phyloP scores from a whole-genome alignment of 2,113 vertebrate genomes.

The Chamaea fasciata region DNA sequence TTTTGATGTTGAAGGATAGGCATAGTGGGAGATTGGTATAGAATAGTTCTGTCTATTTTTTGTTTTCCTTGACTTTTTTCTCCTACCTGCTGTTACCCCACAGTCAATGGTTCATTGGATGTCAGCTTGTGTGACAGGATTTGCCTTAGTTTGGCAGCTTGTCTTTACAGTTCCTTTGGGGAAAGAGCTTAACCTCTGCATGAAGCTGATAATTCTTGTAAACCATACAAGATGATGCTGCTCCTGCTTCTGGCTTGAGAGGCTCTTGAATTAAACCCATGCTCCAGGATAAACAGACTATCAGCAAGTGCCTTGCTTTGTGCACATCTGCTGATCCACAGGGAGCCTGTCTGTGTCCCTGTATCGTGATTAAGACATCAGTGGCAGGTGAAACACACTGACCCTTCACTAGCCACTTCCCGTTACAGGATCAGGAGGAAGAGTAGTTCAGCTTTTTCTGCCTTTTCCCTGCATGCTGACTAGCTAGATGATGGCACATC shows the following conservation, averaged over 20 bases:
- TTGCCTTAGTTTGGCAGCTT: background rate
- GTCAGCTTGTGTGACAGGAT: background rate
- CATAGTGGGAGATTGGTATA: background rate
- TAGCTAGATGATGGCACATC: background rate
- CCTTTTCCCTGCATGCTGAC: background rate
- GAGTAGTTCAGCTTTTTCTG: background rate
- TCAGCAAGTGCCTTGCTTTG: background rate
- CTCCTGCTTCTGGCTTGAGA: background rate
- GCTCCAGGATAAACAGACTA: background rate
- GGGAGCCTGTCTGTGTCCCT: background rate
- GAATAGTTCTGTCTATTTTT: background rate
- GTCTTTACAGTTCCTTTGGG: background rate
- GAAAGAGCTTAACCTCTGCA: background rate
- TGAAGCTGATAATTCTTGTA: background rate
- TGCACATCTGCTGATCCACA: fast-evolving
- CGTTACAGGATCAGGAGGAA: background rate
- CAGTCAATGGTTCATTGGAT: background rate
- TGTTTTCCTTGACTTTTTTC: background rate
- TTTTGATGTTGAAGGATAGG: background rate
- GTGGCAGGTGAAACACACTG: background rate
- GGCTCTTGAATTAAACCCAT: background rate
- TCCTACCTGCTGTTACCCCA: background rate
- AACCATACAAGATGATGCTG: background rate
- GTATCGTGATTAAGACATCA: fast-evolving
- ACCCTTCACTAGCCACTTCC: background rate